Evolutionary conservation across 2,888 invertebrate species (phyloP).

Genomic region (Mimumesa dahlbomi): DNA sequence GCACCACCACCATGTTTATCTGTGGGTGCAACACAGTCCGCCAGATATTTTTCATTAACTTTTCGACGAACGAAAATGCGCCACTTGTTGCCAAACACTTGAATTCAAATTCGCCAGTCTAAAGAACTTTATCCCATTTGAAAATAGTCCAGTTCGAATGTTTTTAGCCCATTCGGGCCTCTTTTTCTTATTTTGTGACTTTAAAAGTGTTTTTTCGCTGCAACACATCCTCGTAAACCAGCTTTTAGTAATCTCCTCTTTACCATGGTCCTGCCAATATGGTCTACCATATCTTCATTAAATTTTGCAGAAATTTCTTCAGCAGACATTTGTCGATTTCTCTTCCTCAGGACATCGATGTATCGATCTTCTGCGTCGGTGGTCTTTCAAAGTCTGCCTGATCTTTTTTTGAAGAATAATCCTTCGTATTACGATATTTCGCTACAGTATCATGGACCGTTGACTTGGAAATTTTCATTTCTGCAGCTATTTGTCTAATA

Average conservation of each 20-base stretch:
- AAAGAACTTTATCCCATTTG: slow-evolving; percentile 48
- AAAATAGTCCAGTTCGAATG: slow-evolving; percentile 50
- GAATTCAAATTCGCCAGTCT: slow-evolving; percentile 50
- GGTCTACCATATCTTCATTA: slow-evolving; percentile 1
- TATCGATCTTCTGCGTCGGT: slow-evolving; percentile 9
- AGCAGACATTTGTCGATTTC: background rate
- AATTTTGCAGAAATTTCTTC: slow-evolving; percentile 9
- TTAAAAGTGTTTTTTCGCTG: background rate
- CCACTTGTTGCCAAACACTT: slow-evolving; percentile 39
- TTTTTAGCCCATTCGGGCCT: slow-evolving; percentile 46
- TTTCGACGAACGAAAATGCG: too few species aligned
- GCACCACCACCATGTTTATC: too few species aligned
- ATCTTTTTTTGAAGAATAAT: background rate
- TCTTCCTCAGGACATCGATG: slow-evolving; percentile 5
- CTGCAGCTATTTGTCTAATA: slow-evolving; percentile 4
- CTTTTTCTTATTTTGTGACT: slow-evolving; percentile 24
- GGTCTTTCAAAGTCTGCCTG: slow-evolving; percentile 4
- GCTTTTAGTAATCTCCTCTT: slow-evolving; percentile 5
- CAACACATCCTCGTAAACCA: background rate
- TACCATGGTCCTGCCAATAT: background rate
- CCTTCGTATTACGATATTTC: background rate
- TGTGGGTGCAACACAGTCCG: slow-evolving; percentile 39
- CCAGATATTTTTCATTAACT: slow-evolving; percentile 11
- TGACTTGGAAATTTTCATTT: background rate
- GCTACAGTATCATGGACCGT: too few species aligned